These are phyloP conservation scores for Poeciliopsis retropinna DNA, from an alignment of 2,113 vertebrate species.

Conservation along the genomic window DNA sequence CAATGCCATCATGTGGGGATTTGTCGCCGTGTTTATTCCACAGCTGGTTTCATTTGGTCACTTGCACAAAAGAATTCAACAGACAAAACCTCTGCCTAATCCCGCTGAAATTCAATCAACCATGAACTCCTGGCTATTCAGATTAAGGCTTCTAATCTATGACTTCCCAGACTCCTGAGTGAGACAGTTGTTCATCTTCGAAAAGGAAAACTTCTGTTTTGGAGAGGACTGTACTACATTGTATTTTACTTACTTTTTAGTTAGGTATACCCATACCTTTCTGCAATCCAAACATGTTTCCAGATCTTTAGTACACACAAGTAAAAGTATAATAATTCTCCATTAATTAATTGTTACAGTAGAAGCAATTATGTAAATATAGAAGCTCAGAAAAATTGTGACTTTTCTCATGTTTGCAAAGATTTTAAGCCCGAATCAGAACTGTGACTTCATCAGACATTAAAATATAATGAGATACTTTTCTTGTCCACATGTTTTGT, in stretches of 20 bases:
- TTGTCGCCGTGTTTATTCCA: constrained; percentile 42
- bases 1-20: constrained; percentile 18
- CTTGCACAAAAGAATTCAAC: constrained; percentile 45
- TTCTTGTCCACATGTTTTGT: too few relatives aligned
- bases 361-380: background rate
- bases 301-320: too few relatives aligned
- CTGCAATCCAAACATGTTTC: too few relatives aligned
- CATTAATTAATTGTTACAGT: too few relatives aligned
- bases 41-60: constrained; percentile 31
- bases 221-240: too few relatives aligned
- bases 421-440: background rate
- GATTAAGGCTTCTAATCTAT: constrained; percentile 69
- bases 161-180: constrained; percentile 32
- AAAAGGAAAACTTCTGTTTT: background rate
- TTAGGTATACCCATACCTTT: too few relatives aligned
- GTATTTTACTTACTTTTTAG: too few relatives aligned
- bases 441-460: too few relatives aligned
- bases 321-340: too few relatives aligned
- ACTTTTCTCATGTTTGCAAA: background rate
- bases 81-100: constrained; percentile 66
- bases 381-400: background rate
- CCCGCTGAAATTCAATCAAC: constrained; percentile 62
- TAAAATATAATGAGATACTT: background rate
- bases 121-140: constrained; percentile 58
- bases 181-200: constrained; percentile 38